Evolutionary conservation across 53 echinoderm and acorn worm genomes (phyloP).

Genomic region (Antedon mediterranea): DNA sequence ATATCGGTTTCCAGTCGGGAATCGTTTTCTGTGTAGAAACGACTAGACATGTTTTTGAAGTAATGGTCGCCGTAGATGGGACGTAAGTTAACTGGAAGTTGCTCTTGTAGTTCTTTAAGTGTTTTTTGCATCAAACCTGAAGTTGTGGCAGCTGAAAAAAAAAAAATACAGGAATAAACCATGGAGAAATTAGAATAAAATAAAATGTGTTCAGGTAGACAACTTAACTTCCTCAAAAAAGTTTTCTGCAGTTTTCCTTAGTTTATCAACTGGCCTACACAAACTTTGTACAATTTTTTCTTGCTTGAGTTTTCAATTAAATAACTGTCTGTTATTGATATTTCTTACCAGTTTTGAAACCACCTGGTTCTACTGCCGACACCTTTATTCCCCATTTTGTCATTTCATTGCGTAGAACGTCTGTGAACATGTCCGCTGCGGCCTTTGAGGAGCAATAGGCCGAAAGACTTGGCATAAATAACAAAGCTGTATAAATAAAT

Average conservation of each 20-base stretch:
- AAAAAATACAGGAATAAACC: background rate
- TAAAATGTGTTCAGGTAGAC: background rate
- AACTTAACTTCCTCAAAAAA: background rate
- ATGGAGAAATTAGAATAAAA: background rate
- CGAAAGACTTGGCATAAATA: slow-evolving; percentile 40
- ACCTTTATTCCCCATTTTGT: slow-evolving; percentile 68
- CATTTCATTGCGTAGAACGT: slow-evolving; percentile 65
- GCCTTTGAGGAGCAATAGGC: slow-evolving; percentile 80
- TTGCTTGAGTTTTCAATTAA: background rate
- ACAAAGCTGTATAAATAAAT: slow-evolving; percentile 21
- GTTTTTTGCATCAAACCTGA: slow-evolving; percentile 12
- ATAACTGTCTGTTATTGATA: background rate
- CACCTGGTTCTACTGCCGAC: slow-evolving; percentile 61
- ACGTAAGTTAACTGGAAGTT: slow-evolving; percentile 19
- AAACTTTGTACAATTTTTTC: too few species aligned
- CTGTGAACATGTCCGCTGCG: slow-evolving; percentile 48
- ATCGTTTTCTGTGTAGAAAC: slow-evolving; percentile 26
- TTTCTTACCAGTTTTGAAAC: slow-evolving; percentile 47
- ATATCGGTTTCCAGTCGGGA: slow-evolving; percentile 32
- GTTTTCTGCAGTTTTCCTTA: too few species aligned
- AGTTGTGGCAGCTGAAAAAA: slow-evolving; percentile 12
- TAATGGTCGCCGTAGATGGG: slow-evolving; percentile 28
- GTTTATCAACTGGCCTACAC: too few species aligned
- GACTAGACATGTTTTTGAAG: slow-evolving; percentile 8
- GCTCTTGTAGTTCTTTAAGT: slow-evolving; percentile 19